Evolutionary conservation across 2,113 vertebrate species (phyloP).

Genomic region (Indicator indicator): DNA sequence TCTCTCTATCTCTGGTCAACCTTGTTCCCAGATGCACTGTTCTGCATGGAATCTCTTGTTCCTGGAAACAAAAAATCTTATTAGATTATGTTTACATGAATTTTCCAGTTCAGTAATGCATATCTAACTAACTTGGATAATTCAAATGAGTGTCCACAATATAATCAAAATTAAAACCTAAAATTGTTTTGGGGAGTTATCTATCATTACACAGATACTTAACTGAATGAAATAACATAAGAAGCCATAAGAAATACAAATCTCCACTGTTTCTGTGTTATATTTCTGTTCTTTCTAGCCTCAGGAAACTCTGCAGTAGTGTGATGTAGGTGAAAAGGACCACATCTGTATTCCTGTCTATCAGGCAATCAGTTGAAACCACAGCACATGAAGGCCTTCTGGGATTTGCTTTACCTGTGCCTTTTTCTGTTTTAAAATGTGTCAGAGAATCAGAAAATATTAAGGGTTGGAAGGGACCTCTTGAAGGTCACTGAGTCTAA

Average conservation of each 20-base stretch:
- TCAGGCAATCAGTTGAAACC: neutral
- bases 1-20: neutral
- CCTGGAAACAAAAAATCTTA: neutral
- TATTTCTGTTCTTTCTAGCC: neutral
- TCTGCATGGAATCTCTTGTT: neutral
- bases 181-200: neutral
- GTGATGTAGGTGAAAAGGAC: neutral
- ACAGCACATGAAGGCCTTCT: neutral
- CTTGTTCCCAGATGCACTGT: neutral
- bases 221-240: neutral
- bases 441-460: too few species aligned
- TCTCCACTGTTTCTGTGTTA: neutral
- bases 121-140: neutral
- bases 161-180: slow-evolving; percentile 18
- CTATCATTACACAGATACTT: neutral
- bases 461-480: too few species aligned
- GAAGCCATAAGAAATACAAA: slow-evolving; percentile 12
- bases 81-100: slow-evolving; percentile 13
- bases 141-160: neutral
- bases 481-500: too few species aligned
- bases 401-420: neutral
- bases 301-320: neutral
- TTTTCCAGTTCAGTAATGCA: slow-evolving; percentile 36
- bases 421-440: neutral
- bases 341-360: neutral